Conservation (phyloP, 2,888 invertebrate genomes). For the Pocota personata region DNA sequence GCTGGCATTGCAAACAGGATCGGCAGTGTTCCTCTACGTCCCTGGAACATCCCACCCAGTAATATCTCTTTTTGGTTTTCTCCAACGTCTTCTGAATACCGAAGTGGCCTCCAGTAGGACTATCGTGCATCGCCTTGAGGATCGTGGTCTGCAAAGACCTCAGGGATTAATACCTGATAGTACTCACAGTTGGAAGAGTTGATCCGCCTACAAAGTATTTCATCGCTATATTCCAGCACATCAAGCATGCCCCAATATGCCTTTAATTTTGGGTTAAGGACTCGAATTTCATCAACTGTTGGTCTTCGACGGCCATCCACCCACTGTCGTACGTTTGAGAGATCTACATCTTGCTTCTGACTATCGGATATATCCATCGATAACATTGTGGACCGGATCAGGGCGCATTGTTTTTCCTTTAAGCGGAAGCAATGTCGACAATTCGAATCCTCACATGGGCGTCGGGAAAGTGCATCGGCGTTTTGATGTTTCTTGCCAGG, state of each 20-base stretch:
- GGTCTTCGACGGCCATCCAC: neutral
- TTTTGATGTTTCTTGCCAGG: conserved; percentile 10
- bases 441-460: neutral
- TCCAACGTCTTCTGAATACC: neutral
- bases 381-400: neutral
- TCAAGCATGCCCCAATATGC: no score
- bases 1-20: no score
- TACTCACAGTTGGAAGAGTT: neutral
- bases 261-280: neutral
- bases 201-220: neutral
- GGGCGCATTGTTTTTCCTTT: no score
- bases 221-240: no score
- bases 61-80: neutral
- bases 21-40: no score
- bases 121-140: neutral
- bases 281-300: neutral
- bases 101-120: neutral
- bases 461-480: conserved; percentile 12
- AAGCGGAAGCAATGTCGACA: no score
- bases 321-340: neutral
- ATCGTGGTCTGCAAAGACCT: neutral
- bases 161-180: conserved; percentile 2
- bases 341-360: no score
- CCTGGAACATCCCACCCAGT: conserved; percentile 6
- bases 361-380: neutral